Evolutionary conservation across 2,888 invertebrate genomes (phyloP), one percentile per base, ranked within the genome.

Genomic region (Saturnia pavonia): DNA sequence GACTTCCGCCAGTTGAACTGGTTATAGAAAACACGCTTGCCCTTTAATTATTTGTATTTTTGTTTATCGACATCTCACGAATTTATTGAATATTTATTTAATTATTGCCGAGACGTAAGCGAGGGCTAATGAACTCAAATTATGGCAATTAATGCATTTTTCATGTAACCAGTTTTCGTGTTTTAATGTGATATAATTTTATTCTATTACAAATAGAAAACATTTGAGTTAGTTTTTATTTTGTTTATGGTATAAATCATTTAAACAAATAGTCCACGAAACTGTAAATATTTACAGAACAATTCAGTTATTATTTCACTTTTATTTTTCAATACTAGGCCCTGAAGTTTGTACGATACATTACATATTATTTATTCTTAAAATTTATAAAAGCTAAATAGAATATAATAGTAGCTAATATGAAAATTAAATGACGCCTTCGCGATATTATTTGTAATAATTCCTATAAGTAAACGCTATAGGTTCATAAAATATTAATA

Each of bases 1-100:
- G 66, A n/a, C 70, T 70, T 70, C 70, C 70, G 70, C 70, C 42
- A 43, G 42, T 25, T n/a, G 25, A 42, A 70, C 70, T 27, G 70
- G 70, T 70, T 70, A 9, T 65, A 40, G 40, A 65, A 65, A 65
- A 40, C 40, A 65, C 65, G 40, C 19, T 65, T 19, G n/a, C 65
- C 34, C 40, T 60, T 60, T 40, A 65, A 65, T 65, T 16, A 65
- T 40, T n/a, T n/a, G 9, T 65, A 65, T 40, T 65, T 65, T 65
- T 40, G 9, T 65, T 65, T 65, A 40, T 40, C 9, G 65, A 65
- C 65, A 65, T 65, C 65, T 34, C 65, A 65, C 65, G 65, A 65
- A 40, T 65, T 65, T 65, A 65, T 65, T 40, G 40, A 65, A 65
- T 65, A 65, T 19, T 25, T 65, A 65, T 40, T 65, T 65, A 65